Base-by-base conservation (phyloP, 2,888 invertebrate species). In the Entomobrya multifasciata region DNA sequence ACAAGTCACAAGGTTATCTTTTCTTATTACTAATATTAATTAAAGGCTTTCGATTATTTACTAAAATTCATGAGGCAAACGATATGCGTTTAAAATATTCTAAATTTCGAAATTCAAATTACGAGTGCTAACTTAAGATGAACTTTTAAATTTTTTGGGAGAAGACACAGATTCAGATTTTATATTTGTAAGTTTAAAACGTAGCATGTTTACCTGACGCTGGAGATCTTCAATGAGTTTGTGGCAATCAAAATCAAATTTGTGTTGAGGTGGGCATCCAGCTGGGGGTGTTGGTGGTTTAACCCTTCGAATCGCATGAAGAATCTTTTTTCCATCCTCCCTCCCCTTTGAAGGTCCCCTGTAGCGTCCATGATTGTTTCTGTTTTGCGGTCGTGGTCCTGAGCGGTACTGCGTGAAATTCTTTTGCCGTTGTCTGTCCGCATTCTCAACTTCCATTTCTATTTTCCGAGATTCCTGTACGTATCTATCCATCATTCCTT, bases 171-270 rank as follows among this genome's bases (percentile, higher is more conserved):
- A 55, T 1, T 22, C 62, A 10, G 30, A 11, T 25, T 25, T 62
- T 3, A 62, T 5, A 11, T 17, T 17, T 47, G 72, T 67, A 15
- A 81, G 30, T 2, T 1, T 25, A n/a, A 70, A 1, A 0, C 44
- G 52, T 30, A 81, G 20, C 11, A 36, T 0, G 8, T 49, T 22
- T 1, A 81, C 30, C 47, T 81, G 80, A 5, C 27, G 49, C 17
- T 81, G 52, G 10, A 81, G 80, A 11, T 70, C 20, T 20, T 52
- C 80, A 25, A 81, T 55, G 15, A 70, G 30, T n/a, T 6, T n/a
- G 20, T 70, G 30, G 41, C 52, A 70, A 22, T 70, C 55, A n/a
- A 81, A 81, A 5, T 27, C 6, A 25, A 70, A 81, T 17, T 60
- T 4, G 8, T 17, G 13, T n/a, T 62, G 22, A 1, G 17, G 0